Conservation (phyloP, 1,140 invertebrate genomes). For the Drosophila arawakana region DNA sequence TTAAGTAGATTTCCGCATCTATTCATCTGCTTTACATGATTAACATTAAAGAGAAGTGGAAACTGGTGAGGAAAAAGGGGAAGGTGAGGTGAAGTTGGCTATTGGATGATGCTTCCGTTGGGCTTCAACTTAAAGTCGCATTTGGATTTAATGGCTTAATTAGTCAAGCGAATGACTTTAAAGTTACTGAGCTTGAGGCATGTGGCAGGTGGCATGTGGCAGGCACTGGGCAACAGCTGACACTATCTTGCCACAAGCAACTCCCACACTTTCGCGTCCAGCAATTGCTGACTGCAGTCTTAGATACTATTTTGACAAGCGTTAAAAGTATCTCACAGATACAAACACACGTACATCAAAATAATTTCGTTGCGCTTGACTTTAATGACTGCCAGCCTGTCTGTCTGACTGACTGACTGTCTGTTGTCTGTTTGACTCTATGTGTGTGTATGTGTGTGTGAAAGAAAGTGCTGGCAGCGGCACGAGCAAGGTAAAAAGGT, state of each 20-base stretch:
- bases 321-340: slow-evolving; percentile 73
- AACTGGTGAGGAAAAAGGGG: slow-evolving; percentile 8
- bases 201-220: slow-evolving; percentile 31
- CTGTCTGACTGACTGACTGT: not conserved
- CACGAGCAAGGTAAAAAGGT: slow-evolving; percentile 61
- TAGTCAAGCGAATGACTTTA: slow-evolving; percentile 47
- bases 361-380: slow-evolving; percentile 14
- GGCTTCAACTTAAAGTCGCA: slow-evolving; percentile 54
- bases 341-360: slow-evolving; percentile 22
- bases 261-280: slow-evolving; percentile 71
- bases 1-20: slow-evolving; percentile 70
- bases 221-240: slow-evolving; percentile 53
- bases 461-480: slow-evolving; percentile 61
- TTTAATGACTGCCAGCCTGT: slow-evolving; percentile 1
- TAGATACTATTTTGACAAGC: slow-evolving; percentile 64
- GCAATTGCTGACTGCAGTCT: slow-evolving; percentile 37
- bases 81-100: slow-evolving; percentile 35
- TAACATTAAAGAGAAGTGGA: slow-evolving; percentile 25
- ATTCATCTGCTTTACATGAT: slow-evolving; percentile 44
- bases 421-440: too few relatives aligned
- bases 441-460: slow-evolving; percentile 29
- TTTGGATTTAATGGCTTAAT: slow-evolving; percentile 59
- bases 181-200: slow-evolving; percentile 45
- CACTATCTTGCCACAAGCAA: slow-evolving; percentile 24
- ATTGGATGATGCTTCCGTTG: slow-evolving; percentile 46